phyloP scores from a whole-genome alignment of 2,797 vertebrate species.

The Heliangelus exortis region DNA sequence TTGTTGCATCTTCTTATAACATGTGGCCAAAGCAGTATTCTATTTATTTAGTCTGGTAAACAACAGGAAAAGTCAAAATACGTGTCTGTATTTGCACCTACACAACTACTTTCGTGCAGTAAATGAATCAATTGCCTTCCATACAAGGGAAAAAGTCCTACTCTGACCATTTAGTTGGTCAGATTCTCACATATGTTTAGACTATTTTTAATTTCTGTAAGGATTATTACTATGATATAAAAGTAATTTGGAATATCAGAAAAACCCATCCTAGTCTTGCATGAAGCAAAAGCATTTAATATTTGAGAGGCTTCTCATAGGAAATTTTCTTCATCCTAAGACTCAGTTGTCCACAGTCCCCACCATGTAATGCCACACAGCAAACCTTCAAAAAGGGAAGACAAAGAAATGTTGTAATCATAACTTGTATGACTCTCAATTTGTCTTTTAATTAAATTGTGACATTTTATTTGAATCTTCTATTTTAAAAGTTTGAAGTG shows the following conservation, averaged over 20 bases:
- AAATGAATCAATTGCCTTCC: neutral
- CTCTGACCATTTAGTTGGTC: neutral
- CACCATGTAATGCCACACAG: neutral
- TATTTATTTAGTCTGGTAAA: neutral
- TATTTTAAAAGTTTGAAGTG: constrained; percentile 47
- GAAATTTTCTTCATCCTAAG: neutral
- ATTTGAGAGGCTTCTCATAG: neutral
- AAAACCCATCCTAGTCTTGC: neutral
- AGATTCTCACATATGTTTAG: neutral
- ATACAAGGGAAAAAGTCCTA: neutral
- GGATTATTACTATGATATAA: neutral
- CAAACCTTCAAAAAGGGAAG: neutral
- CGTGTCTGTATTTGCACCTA: neutral
- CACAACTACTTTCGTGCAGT: neutral
- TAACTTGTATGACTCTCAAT: neutral
- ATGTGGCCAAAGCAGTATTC: neutral
- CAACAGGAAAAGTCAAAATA: neutral
- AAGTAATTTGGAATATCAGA: constrained; percentile 1
- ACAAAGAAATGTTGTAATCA: neutral
- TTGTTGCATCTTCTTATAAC: neutral
- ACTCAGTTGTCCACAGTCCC: neutral
- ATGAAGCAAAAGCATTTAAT: neutral
- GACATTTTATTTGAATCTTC: constrained; percentile 56
- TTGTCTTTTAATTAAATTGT: constrained; percentile 45
- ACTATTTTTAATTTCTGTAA: neutral